Evolutionary conservation across 2,797 vertebrate species (phyloP).

Genomic region (Tauraco hartlaubi): DNA sequence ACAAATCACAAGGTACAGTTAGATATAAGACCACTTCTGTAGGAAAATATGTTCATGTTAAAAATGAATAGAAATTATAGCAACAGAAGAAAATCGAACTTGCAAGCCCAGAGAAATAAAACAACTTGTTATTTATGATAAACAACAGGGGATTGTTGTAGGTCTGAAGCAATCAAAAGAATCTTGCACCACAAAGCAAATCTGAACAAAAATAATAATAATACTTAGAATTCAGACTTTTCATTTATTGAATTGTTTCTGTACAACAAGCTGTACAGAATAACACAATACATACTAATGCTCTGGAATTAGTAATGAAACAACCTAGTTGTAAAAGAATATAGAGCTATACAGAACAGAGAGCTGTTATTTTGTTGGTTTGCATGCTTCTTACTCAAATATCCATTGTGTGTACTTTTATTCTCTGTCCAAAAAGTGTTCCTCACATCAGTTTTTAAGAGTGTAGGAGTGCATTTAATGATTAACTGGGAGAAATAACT

Average conservation of each 20-base stretch:
- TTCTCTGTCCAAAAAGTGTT: conserved; percentile 28
- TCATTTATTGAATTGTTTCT: conserved; percentile 75
- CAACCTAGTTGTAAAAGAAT: conserved; percentile 43
- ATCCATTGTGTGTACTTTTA: conserved; percentile 26
- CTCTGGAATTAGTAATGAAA: conserved; percentile 59
- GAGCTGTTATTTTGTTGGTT: conserved; percentile 43
- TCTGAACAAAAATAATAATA: conserved; percentile 72
- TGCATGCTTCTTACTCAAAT: conserved; percentile 3
- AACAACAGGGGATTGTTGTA: conserved; percentile 65
- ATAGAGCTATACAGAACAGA: conserved; percentile 21
- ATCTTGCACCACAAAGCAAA: conserved; percentile 52
- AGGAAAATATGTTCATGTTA: conserved; percentile 62
- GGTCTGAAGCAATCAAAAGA: conserved; percentile 66
- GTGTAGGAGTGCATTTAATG: conserved; percentile 37
- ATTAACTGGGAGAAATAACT: conserved; percentile 59
- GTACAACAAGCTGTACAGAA: conserved; percentile 66
- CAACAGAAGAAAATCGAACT: conserved; percentile 69
- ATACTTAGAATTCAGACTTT: conserved; percentile 65
- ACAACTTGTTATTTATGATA: conserved; percentile 71
- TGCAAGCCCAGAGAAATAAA: conserved; percentile 58
- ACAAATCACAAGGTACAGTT: conserved; percentile 59
- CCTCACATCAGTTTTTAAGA: conserved; percentile 37
- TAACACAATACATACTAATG: conserved; percentile 68
- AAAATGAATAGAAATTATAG: conserved; percentile 69
- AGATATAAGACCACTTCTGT: conserved; percentile 43